These are phyloP conservation scores for Chelon auratus DNA, from an alignment of 2,797 vertebrate species.

Conservation along the genomic window DNA sequence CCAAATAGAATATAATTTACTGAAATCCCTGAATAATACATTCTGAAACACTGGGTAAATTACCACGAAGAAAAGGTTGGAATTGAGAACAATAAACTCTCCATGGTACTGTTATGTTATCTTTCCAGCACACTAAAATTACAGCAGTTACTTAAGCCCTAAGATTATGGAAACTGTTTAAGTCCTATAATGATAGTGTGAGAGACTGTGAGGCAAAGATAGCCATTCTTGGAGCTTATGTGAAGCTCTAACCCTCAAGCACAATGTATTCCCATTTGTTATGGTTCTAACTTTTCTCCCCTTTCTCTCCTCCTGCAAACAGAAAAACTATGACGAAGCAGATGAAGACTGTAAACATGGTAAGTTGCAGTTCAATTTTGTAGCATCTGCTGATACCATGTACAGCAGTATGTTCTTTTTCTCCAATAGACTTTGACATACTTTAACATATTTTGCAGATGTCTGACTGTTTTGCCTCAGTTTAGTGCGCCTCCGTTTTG, in stretches of 20 bases:
- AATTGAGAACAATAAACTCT: conserved; percentile 34
- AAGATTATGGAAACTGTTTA: conserved; percentile 56
- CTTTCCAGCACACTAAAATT: conserved; percentile 50
- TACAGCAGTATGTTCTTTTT: not conserved
- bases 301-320: conserved; percentile 59
- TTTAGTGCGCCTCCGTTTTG: too few species aligned
- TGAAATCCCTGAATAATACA: conserved; percentile 1
- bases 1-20: not conserved
- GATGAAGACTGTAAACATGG: conserved; percentile 99
- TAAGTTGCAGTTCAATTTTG: conserved; percentile 77
- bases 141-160: conserved; percentile 46
- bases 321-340: conserved; percentile 99
- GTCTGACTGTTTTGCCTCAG: not conserved
- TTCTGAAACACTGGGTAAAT: conserved; percentile 18
- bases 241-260: conserved; percentile 30
- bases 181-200: conserved; percentile 59
- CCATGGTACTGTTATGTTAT: conserved; percentile 30
- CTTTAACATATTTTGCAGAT: too few species aligned
- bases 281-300: conserved; percentile 14
- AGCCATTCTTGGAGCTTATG: conserved; percentile 35
- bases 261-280: conserved; percentile 44
- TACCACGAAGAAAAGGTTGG: conserved; percentile 17
- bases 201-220: conserved; percentile 43
- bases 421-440: too few species aligned
- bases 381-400: conserved; percentile 13